Conservation (phyloP, 2,888 invertebrate species). For the Eudemis profundana region DNA sequence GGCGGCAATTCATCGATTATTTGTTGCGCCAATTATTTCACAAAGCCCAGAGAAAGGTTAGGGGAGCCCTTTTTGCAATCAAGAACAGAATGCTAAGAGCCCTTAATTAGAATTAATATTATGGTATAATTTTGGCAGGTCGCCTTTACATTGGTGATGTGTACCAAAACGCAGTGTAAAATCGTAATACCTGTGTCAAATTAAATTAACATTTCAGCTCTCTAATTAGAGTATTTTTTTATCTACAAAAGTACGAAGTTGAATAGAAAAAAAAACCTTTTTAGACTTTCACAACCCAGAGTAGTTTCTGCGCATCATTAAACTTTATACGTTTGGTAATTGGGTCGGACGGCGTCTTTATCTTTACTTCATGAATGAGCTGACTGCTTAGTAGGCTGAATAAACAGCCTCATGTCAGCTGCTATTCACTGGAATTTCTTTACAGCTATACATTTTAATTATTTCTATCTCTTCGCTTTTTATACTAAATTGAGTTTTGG, state of each 20-base stretch:
- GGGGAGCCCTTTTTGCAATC: conserved; percentile 37
- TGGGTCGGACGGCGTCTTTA: conserved; percentile 7
- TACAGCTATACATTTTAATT: not conserved
- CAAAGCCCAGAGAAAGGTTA: conserved; percentile 24
- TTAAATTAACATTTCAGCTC: too few relatives aligned
- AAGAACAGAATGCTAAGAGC: conserved; percentile 36
- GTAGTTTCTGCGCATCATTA: conserved; percentile 3
- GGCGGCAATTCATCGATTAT: conserved; percentile 60
- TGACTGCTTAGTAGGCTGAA: conserved; percentile 8
- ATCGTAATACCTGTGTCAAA: not conserved
- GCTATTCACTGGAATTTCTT: not conserved
- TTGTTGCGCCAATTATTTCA: conserved; percentile 49
- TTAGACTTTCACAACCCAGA: not conserved
- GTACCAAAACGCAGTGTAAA: not conserved
- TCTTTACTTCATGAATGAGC: conserved; percentile 1
- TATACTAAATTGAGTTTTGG: not conserved
- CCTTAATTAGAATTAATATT: conserved; percentile 35
- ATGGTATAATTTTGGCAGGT: conserved; percentile 18
- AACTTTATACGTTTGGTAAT: conserved; percentile 11
- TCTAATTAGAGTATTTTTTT: too few relatives aligned
- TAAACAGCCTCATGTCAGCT: not conserved
- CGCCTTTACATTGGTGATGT: not conserved
- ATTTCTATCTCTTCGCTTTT: not conserved
- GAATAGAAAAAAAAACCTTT: not conserved
- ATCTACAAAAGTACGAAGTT: too few relatives aligned